Base-by-base conservation (phyloP, 2,888 invertebrate species). In the Melieria omissa region DNA sequence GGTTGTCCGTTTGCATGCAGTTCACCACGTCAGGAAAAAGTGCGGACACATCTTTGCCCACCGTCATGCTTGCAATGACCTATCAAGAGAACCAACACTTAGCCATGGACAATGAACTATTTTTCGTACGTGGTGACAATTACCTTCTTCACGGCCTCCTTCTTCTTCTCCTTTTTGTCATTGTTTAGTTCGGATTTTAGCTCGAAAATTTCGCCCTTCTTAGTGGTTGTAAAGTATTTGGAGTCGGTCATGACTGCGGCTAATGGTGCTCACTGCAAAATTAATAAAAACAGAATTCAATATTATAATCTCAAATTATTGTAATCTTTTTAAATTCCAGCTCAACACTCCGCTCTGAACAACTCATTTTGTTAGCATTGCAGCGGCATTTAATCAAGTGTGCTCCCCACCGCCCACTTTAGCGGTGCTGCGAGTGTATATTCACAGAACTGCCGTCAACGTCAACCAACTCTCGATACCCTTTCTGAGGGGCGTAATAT, bases 1-100 rank as follows among this genome's bases (percentile, higher is more conserved):
- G 89, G 88, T 99, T 99, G 86, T 99, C 99, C 0, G 99, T 99
- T 89, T 99, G 99, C 99, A 99, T 99, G 86, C 99, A 99, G 88
- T 99, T 99, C 45, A 99, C 98, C 1, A 99, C 99, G 86, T 99
- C 99, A 0, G 99, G 99, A 86, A 99, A 99, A 14, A 99, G 88
- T 1, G 99, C 98, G 0, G 95, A 95, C 0, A 99, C 99, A 91
- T 99, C 99, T 89, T 99, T 99, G 67, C 99, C 99, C 41, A 99
- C 99, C 6, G 99, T 99, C 99, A 99, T 99, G 75, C 98, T 98
- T 42, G 99, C 99, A 84, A 99, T 99, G 29, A 99, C 99, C 93
- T 98, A 57, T 55, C 4, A 44, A 44, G 8, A 7, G 14, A 49
- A 44, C 12, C 9, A 60, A 44, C 14, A 5, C 7, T 61, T 55